Percentiles rank a stretch among this genome's conserved stretches.
phyloP scores from a whole-genome alignment of 2,797 vertebrate genomes.

The Manis javanica region DNA sequence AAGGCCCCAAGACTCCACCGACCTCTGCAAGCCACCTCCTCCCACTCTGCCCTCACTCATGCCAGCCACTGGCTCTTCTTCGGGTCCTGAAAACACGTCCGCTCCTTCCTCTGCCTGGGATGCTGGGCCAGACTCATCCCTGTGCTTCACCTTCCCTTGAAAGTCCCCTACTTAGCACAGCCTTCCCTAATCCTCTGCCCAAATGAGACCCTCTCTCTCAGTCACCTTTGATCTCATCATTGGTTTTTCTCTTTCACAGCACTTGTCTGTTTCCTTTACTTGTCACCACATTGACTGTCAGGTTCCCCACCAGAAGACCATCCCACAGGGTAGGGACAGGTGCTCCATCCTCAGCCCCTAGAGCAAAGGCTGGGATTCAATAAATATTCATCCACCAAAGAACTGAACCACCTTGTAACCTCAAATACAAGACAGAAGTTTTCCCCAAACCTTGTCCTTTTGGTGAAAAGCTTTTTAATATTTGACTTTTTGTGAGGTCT shows the following conservation, averaged over 20 bases:
- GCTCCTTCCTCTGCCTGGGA: background rate
- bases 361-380: background rate
- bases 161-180: background rate
- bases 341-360: background rate
- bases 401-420: background rate
- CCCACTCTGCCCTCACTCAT: background rate
- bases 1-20: rapidly evolving
- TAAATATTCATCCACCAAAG: background rate
- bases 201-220: background rate
- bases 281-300: rapidly evolving
- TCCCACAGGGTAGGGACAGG: background rate
- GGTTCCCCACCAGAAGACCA: background rate
- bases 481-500: background rate
- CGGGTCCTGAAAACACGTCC: background rate
- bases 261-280: background rate
- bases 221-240: background rate
- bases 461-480: background rate
- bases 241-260: background rate
- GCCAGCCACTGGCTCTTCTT: too few relatives aligned
- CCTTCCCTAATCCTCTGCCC: background rate
- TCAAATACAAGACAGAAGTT: background rate
- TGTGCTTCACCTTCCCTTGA: background rate
- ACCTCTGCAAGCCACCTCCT: background rate
- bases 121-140: background rate
- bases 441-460: background rate